Percentiles rank a stretch among this genome's conserved stretches.
Conservation (phyloP, 2,113 vertebrate species). For the Triplophysa dalaica region DNA sequence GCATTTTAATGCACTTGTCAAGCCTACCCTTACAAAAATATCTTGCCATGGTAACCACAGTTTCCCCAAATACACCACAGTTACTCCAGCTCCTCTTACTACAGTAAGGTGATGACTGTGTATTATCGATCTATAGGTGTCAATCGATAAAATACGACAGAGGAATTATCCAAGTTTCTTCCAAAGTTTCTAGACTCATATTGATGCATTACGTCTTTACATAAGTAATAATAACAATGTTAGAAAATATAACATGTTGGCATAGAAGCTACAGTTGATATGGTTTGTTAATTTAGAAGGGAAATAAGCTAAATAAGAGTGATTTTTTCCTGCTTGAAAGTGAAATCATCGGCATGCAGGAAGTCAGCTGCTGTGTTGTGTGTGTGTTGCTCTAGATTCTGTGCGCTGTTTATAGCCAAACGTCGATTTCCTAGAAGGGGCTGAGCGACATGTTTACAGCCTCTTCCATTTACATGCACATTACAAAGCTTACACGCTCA, state of each 20-base stretch:
- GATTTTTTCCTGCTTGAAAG: background rate
- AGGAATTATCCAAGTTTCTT: background rate
- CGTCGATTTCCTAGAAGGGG: conserved; percentile 46
- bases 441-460: conserved; percentile 11
- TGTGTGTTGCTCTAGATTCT: conserved; percentile 22
- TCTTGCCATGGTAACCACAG: background rate
- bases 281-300: background rate
- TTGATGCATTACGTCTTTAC: background rate
- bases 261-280: background rate
- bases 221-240: background rate
- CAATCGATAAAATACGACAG: too few relatives aligned
- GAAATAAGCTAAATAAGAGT: background rate
- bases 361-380: conserved; percentile 1
- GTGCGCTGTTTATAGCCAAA: conserved; percentile 45
- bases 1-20: background rate
- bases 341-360: conserved; percentile 27
- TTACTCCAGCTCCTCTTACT: background rate
- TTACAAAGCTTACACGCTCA: background rate
- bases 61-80: background rate
- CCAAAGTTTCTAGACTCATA: background rate
- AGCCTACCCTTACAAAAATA: background rate
- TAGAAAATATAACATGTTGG: background rate
- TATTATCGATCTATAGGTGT: too few relatives aligned
- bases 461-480: background rate
- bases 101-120: too few relatives aligned